A percentile compares a stretch with the other conserved stretches of the same genome.
Evolutionary conservation across 1,140 invertebrate species (phyloP).

Genomic region (Dysdera silvatica): DNA sequence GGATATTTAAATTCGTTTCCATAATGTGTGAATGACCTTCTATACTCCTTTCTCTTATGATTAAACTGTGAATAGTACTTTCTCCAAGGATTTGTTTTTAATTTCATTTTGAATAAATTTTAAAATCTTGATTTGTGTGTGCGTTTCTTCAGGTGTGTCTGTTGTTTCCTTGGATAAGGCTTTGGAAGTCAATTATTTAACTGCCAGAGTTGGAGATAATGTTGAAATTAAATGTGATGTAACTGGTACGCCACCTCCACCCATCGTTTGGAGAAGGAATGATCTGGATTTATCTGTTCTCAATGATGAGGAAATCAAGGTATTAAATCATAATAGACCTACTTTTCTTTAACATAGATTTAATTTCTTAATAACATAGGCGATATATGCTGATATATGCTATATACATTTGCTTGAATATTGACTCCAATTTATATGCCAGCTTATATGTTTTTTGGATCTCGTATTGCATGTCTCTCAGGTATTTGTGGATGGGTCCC

Average conservation of each 20-base stretch:
- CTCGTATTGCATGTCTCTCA: slow-evolving; percentile 33
- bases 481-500: slow-evolving; percentile 62
- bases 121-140: no score
- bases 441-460: neutral
- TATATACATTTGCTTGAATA: no score
- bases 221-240: slow-evolving; percentile 73
- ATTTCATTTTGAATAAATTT: no score
- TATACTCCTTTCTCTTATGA: neutral
- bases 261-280: slow-evolving; percentile 64
- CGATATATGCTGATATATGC: no score
- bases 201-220: slow-evolving; percentile 63
- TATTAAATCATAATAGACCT: slow-evolving; percentile 8
- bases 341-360: neutral
- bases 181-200: slow-evolving; percentile 59
- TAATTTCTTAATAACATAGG: no score
- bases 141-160: slow-evolving; percentile 56
- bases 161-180: slow-evolving; percentile 65
- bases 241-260: slow-evolving; percentile 58
- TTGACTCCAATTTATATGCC: no score
- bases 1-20: neutral
- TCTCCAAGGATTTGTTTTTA: no score
- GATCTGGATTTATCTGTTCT: slow-evolving; percentile 57
- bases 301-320: slow-evolving; percentile 53
- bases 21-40: neutral
- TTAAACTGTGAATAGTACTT: neutral